phyloP scores from a whole-genome alignment of 2,113 vertebrate species.

The Rhynchomys soricoides region DNA sequence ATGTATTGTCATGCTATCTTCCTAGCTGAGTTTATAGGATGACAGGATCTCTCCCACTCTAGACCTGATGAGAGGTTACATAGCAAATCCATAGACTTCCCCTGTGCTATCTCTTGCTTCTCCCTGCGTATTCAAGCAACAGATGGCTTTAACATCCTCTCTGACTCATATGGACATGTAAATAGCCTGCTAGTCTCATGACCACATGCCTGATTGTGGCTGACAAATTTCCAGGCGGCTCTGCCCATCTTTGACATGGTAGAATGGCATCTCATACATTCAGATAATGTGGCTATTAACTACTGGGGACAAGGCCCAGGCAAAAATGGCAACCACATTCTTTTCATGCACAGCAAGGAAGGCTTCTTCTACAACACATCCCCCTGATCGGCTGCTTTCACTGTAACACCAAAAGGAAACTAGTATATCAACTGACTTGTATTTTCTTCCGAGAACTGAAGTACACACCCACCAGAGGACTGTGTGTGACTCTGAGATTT shows the following conservation, averaged over 20 bases:
- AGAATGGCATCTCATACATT: constrained; percentile 64
- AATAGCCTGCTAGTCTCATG: constrained; percentile 53
- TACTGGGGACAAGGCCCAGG: constrained; percentile 52
- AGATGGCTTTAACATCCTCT: background rate
- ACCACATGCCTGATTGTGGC: background rate
- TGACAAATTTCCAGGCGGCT: constrained; percentile 63
- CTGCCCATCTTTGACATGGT: constrained; percentile 66
- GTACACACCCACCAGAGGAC: background rate
- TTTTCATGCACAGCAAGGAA: constrained; percentile 53
- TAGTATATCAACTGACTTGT: background rate
- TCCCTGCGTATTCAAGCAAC: background rate
- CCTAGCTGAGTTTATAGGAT: background rate
- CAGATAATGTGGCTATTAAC: constrained; percentile 67
- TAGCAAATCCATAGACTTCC: no score
- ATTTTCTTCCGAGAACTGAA: constrained; percentile 46
- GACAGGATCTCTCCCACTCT: background rate
- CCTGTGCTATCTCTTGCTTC: background rate
- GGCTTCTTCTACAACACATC: constrained; percentile 14
- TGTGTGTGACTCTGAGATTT: background rate
- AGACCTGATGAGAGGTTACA: background rate
- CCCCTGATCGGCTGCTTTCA: background rate
- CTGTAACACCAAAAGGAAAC: background rate
- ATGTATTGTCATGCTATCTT: background rate
- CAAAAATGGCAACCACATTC: constrained; percentile 51
- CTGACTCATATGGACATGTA: background rate